Base-by-base conservation (phyloP, 2,888 invertebrate species). In the Trissonchulus latispiculum region DNA sequence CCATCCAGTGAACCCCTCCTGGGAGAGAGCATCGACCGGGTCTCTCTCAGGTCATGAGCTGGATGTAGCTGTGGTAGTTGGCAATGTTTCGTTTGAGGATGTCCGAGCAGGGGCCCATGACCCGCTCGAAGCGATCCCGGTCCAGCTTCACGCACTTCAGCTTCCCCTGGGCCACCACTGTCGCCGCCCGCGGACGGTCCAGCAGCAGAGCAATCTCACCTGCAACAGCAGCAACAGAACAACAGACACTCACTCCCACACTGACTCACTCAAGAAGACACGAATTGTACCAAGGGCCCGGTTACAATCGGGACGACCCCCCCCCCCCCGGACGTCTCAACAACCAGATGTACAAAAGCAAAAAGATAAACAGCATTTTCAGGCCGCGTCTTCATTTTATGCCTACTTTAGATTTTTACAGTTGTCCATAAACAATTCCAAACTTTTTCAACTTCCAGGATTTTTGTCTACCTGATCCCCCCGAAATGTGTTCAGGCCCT, bases 101-200 rank as follows among this genome's bases (percentile, higher is more conserved):
- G 84, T 99, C 99, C 33, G 92, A 94, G 86, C 94, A 97, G 72
- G 92, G 91, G 48, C 99, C 99, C 84, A 99, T 88, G 73, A 99
- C 96, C 81, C 99, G 89, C 85, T 99, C 99, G 85, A 99, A 99
- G 72, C 86, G 82, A 33, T 93, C 92, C 82, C 99, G 89, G 85
- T 99, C 99, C 81, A 99, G 88, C 86, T 97, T 99, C 84, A 97
- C 96, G 87, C 99, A 99, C 86, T 99, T 99, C 81, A 99, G 89
- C 72, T 92, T 90, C 15, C 80, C 78, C 81, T 90, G 89, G 75
- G 97, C 95, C 75, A 94, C 89, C 18, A 99, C 99, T 32, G 99
- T 99, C 78, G 99, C 99, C 77, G 99, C 99, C 81, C 99, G 89
- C 77, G 99, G 99, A 83, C 99, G 88, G 86, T 99, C 96, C 84